Evolutionary conservation across 1,140 invertebrate genomes (phyloP).

Genomic region (Euwallacea similis): DNA sequence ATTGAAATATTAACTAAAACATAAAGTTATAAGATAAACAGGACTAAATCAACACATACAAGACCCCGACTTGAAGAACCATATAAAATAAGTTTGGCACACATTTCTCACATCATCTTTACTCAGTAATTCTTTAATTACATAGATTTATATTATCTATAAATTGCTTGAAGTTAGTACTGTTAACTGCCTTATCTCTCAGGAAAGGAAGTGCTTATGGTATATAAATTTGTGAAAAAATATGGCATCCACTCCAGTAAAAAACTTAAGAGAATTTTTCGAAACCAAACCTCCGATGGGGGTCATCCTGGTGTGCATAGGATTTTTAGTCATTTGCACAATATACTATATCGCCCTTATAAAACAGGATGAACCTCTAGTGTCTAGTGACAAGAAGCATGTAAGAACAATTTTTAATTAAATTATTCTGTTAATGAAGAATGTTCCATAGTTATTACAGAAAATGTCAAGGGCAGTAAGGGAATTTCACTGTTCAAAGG

Average conservation of each 20-base stretch:
- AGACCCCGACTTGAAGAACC: not conserved
- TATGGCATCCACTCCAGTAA: slow-evolving; percentile 29
- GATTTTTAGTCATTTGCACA: slow-evolving; percentile 21
- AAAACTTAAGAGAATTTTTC: slow-evolving; percentile 31
- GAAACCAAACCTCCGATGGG: slow-evolving; percentile 28
- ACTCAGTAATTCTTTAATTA: not conserved
- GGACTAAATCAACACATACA: not conserved
- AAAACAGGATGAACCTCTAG: slow-evolving; percentile 14
- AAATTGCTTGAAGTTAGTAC: not conserved
- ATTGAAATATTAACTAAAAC: too few relatives aligned
- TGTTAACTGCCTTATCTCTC: not conserved
- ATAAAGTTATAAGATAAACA: too few relatives aligned
- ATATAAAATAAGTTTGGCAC: not conserved
- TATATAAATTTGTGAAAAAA: too few relatives aligned
- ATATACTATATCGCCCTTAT: slow-evolving; percentile 31
- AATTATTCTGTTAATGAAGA: not conserved
- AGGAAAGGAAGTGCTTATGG: too few relatives aligned
- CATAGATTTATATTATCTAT: not conserved
- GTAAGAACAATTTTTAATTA: slow-evolving; percentile 6
- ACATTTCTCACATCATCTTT: not conserved
- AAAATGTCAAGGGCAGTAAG: too few relatives aligned
- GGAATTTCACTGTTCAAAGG: too few relatives aligned
- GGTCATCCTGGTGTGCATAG: slow-evolving; percentile 27
- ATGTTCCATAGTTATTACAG: not conserved
- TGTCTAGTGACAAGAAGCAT: slow-evolving; percentile 28